A percentile compares a stretch with the other conserved stretches of the same genome.
phyloP scores from a whole-genome alignment of 2,113 vertebrate genomes.

The Grus americana region DNA sequence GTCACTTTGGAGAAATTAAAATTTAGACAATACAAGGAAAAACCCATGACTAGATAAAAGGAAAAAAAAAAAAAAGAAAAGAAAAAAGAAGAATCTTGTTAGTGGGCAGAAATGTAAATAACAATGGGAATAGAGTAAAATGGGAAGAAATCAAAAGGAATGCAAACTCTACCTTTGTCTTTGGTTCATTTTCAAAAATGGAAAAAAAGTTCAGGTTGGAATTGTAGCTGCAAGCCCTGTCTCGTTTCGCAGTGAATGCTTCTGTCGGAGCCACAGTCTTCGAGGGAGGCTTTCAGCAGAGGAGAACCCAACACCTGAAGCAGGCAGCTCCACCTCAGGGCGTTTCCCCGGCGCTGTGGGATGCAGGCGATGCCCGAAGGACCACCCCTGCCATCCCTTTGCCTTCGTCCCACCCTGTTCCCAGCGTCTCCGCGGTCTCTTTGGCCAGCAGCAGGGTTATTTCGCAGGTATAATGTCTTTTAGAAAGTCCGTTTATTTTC shows the following conservation, averaged over 20 bases:
- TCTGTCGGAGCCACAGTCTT: neutral
- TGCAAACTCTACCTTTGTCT: neutral
- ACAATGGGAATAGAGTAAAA: neutral
- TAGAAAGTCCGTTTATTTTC: neutral
- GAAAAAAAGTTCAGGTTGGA: neutral
- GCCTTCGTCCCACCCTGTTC: neutral
- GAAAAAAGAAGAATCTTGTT: neutral
- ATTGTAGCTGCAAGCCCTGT: neutral
- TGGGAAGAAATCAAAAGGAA: neutral
- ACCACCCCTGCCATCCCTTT: neutral
- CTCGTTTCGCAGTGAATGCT: neutral
- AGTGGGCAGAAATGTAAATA: neutral
- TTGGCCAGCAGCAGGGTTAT: neutral
- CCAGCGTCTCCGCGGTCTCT: neutral
- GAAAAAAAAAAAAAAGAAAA: neutral
- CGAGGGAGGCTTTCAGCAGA: neutral
- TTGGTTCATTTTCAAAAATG: neutral
- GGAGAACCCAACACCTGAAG: neutral
- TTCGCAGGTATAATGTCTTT: neutral
- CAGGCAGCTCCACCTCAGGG: neutral
- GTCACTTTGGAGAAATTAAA: neutral
- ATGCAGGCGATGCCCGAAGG: neutral
- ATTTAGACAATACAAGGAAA: neutral
- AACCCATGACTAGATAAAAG: neutral
- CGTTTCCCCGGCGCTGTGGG: rapidly evolving